Evolutionary conservation across 2,797 vertebrate species (phyloP).

Genomic region (Psittacula derbiana): DNA sequence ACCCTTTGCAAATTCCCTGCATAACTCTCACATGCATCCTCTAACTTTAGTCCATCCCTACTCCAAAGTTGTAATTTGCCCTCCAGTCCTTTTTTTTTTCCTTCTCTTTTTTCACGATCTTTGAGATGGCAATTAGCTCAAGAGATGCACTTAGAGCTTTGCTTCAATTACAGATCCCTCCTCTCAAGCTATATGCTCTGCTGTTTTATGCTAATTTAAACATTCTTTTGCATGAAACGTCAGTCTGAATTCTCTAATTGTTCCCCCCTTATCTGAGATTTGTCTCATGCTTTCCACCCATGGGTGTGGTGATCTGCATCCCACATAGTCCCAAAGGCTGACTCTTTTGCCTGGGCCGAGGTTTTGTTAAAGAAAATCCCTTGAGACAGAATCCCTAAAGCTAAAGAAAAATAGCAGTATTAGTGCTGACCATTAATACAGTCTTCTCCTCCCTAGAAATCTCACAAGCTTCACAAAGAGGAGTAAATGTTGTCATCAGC

Average conservation of each 20-base stretch:
- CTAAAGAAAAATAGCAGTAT: not conserved
- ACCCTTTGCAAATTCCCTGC: slow-evolving; percentile 54
- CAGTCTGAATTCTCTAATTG: slow-evolving; percentile 47
- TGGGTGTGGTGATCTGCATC: slow-evolving; percentile 42
- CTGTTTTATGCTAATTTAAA: slow-evolving; percentile 25
- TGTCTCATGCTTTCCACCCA: slow-evolving; percentile 23
- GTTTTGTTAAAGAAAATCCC: slow-evolving; percentile 24
- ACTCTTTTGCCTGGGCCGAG: not conserved
- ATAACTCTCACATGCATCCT: slow-evolving; percentile 51
- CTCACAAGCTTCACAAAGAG: not conserved
- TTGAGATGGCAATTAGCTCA: slow-evolving; percentile 52
- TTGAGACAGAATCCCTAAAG: not conserved
- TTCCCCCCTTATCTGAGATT: slow-evolving; percentile 37
- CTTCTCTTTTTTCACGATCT: slow-evolving; percentile 1
- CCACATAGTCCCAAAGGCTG: not conserved
- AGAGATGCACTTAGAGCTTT: slow-evolving; percentile 49
- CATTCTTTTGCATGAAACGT: slow-evolving; percentile 23
- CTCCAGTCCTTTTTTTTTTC: slow-evolving; percentile 22
- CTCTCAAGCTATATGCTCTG: not conserved
- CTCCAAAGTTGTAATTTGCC: slow-evolving; percentile 49
- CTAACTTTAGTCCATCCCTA: slow-evolving; percentile 14
- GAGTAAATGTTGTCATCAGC: not conserved
- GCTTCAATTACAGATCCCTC: slow-evolving; percentile 49
- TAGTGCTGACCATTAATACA: not conserved
- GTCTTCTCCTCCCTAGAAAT: not conserved